Base-by-base conservation (phyloP, 2,888 invertebrate species). In the Epicampocera succincta region DNA sequence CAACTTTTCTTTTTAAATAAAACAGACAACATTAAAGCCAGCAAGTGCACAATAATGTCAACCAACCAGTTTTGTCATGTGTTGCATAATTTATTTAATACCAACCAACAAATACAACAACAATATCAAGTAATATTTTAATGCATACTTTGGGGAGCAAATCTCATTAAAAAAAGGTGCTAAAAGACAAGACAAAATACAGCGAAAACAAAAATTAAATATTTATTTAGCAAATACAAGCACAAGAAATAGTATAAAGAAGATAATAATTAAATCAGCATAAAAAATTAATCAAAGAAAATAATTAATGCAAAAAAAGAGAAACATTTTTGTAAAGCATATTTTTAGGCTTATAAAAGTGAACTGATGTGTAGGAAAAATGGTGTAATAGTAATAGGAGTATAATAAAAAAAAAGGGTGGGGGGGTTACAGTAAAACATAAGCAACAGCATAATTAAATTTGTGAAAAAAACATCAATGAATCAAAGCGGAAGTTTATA, bases 21-120 rank as follows among this genome's bases (percentile, higher is more conserved):
- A 66, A 40, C 52, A 48, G 46, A 56, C 21, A 38, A 50, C 15
- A 42, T 58, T 50, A 58, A 58, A 50, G 46, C 29, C 15, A 52
- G 46, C 50, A 72, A 78, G 60, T 78, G 79, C 79, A n/a, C 74
- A 74, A 74, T 74, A 69, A 63, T 63, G 73, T 56, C 63, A 76
- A 69, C 60, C 61, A 54, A 61, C 33, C 58, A 44, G 13, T 61
- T 68, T 61, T 52, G 33, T 19, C 40, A 17, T 74, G 40, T 50
- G 48, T 58, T 66, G 48, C 66, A 75, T 75, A 75, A 75, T 58
- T 76, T 61, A 76, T 76, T 15, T 46, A 58, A 17, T 46, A 50
- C 17, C 33, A 33, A 33, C 29, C n/a, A 29, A 21, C 0, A 75
- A 66, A 33, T 17, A 48, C 33, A 2, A 40, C 50, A 48, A 33